phyloP scores from a whole-genome alignment of 2,113 vertebrate genomes.

The Crypturellus undulatus region DNA sequence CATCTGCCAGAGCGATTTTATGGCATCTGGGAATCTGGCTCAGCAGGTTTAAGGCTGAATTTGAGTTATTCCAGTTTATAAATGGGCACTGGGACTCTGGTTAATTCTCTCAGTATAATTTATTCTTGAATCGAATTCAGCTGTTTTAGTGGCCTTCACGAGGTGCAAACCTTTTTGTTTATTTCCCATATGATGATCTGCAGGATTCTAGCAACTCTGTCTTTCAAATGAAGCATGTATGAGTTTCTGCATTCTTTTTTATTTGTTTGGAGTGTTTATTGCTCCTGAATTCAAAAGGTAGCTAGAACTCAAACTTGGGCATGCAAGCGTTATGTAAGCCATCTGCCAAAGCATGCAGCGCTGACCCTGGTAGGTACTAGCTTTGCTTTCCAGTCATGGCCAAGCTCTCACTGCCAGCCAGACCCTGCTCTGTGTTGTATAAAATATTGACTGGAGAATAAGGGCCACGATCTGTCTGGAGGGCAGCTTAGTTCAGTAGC shows the following conservation, averaged over 20 bases:
- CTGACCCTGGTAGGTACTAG: neutral
- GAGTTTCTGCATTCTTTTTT: neutral
- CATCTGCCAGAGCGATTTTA: neutral
- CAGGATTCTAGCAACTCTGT: neutral
- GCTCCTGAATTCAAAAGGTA: neutral
- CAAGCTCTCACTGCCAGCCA: neutral
- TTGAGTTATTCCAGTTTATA: neutral
- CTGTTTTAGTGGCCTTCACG: conserved; percentile 4
- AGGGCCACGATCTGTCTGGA: neutral
- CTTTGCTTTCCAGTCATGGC: neutral
- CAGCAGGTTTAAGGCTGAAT: neutral
- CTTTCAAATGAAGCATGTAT: neutral
- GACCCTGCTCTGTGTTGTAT: neutral
- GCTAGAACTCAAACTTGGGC: neutral
- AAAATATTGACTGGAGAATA: neutral
- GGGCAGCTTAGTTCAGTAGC: neutral
- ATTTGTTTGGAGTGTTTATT: neutral
- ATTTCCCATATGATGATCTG: neutral
- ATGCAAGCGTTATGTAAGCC: neutral
- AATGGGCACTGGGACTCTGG: neutral
- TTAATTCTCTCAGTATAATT: neutral
- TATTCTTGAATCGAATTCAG: neutral
- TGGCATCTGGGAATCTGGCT: neutral
- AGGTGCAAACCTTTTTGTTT: neutral
- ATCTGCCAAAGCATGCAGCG: neutral